Evolutionary conservation across 2,797 vertebrate species (phyloP), one percentile per base, ranked within the genome.

Genomic region (Masticophis lateralis): DNA sequence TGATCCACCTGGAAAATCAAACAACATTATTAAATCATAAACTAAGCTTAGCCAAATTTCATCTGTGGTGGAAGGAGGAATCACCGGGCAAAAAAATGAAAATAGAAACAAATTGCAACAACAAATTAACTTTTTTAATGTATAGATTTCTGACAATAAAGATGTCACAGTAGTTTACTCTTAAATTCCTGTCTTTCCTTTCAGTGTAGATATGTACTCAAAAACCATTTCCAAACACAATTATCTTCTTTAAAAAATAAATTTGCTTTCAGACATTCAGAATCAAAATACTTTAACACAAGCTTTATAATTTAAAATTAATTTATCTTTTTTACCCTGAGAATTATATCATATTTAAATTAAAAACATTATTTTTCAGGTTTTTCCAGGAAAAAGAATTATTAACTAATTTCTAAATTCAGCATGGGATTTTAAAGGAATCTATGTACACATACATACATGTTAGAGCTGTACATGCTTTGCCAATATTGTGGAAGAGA

Each of bases 1-100:
- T 90, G 88, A 91, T 74, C 90, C 88, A 60, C 8, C 93, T 91
- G 6, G 93, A 93, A 88, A 86, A 27, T 95, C n/a, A 86, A 74
- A 55, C 3, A 32, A 91, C 88, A 69, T 61, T 18, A 93, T 83
- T 88, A 14, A 51, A 53, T 88, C 57, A 91, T 89, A 66, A 37
- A 47, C 27, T 79, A 91, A 91, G 79, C 60, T 25, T 37, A 22
- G n/a, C 5, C 28, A 83, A 28, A 93, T 55, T n/a, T 83, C 27
- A 79, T 61, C 43, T 51, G 43, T 2, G n/a, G 6, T 10, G n/a
- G 11, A 10, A 25, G 43, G 59, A 5, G 9, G 43, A 12, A 57
- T 43, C 37, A 91, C 60, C 3, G 12, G 27, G 55, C 27, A 61
- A 86, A 25, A n/a, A 13, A 53, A n/a, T 51, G 1, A 37, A 63